phyloP scores from a whole-genome alignment of 2,888 invertebrate genomes.

The Tricholauxania praeusta region DNA sequence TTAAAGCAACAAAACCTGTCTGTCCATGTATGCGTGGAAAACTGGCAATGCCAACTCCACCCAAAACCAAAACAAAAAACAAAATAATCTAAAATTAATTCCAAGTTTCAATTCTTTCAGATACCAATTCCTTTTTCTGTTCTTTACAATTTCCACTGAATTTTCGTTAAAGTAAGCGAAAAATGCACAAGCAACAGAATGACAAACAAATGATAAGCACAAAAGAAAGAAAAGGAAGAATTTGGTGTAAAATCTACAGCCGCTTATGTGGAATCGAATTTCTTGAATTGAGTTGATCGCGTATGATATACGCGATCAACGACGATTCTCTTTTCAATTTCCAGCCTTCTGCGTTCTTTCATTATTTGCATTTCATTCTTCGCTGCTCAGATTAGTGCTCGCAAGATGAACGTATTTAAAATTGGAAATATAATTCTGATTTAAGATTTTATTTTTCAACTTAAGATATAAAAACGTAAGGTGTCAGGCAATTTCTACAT shows the following conservation, averaged over 20 bases:
- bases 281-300: constrained; percentile 39
- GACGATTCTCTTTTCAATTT: background rate
- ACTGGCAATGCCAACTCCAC: constrained; percentile 26
- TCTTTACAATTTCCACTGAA: constrained; percentile 6
- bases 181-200: constrained; percentile 6
- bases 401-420: too few relatives aligned
- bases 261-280: constrained; percentile 22
- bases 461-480: too few relatives aligned
- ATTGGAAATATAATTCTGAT: too few relatives aligned
- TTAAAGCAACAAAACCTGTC: constrained; percentile 1
- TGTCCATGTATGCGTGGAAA: background rate
- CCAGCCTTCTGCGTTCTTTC: background rate
- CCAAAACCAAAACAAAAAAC: constrained; percentile 27
- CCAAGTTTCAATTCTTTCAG: background rate
- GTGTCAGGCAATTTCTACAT: too few relatives aligned
- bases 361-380: background rate
- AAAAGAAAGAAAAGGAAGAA: constrained; percentile 10
- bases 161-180: constrained; percentile 5
- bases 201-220: background rate
- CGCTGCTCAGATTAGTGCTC: background rate
- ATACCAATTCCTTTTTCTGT: constrained; percentile 1
- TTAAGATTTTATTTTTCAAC: too few relatives aligned
- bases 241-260: constrained; percentile 27
- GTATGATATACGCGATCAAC: constrained; percentile 25
- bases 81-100: background rate